These are phyloP conservation scores for Drosophila nigritarsus DNA, from an alignment of 2,888 invertebrate genomes.

Conservation along the genomic window DNA sequence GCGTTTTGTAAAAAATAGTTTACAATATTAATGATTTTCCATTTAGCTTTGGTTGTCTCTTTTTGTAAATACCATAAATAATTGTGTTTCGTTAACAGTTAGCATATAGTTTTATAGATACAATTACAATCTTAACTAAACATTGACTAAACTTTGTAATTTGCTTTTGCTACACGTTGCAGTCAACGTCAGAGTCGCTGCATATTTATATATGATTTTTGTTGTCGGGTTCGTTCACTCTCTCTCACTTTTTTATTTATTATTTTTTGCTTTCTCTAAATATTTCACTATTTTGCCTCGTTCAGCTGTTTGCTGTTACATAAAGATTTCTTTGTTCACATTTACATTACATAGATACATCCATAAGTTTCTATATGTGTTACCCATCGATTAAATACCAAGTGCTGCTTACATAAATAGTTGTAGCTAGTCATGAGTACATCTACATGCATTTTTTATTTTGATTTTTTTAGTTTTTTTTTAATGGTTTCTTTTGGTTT, in stretches of 20 bases:
- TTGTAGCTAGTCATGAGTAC: constrained; percentile 50
- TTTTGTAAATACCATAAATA: constrained; percentile 75
- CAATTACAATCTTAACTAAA: constrained; percentile 69
- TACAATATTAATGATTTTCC: constrained; percentile 67
- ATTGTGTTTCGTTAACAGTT: constrained; percentile 77
- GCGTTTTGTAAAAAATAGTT: constrained; percentile 73
- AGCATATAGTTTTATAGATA: constrained; percentile 53
- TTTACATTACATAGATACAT: constrained; percentile 74
- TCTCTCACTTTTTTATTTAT: not conserved
- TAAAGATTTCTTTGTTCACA: constrained; percentile 51
- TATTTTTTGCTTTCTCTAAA: constrained; percentile 52
- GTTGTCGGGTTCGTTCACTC: not conserved
- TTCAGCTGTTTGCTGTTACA: constrained; percentile 26
- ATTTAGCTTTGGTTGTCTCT: constrained; percentile 25
- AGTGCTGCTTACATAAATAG: constrained; percentile 43
- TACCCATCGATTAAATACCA: constrained; percentile 30
- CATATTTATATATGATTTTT: constrained; percentile 20
- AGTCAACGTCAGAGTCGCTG: constrained; percentile 49
- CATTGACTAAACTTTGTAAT: constrained; percentile 75
- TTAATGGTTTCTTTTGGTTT: constrained; percentile 41
- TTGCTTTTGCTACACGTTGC: constrained; percentile 75
- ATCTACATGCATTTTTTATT: constrained; percentile 36
- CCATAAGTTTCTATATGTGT: constrained; percentile 51
- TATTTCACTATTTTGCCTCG: constrained; percentile 65
- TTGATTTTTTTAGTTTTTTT: constrained; percentile 8